phyloP scores from a whole-genome alignment of 2,888 invertebrate genomes.

The Cheilosia vernalis region DNA sequence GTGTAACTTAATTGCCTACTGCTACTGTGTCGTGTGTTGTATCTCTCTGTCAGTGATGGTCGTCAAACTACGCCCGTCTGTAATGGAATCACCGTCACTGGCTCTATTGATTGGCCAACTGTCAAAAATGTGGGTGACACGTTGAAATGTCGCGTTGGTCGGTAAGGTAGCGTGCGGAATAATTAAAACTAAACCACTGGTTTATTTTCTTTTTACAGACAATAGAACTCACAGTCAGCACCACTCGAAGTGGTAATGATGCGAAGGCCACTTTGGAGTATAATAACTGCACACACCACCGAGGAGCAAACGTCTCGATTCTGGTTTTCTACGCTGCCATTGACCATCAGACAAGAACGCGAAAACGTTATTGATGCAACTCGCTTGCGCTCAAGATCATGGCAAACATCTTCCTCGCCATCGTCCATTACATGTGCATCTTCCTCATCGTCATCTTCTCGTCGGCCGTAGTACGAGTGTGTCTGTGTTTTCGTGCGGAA shows the following conservation, averaged over 20 bases:
- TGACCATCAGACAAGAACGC: conserved; percentile 59
- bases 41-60: conserved; percentile 31
- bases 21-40: not conserved
- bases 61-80: not conserved
- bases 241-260: conserved; percentile 47
- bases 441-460: conserved; percentile 13
- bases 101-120: conserved; percentile 41
- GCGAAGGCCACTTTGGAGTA: conserved; percentile 61
- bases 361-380: conserved; percentile 35
- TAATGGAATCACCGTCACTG: conserved; percentile 54
- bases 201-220: no score
- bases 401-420: conserved; percentile 34
- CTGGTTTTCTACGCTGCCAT: conserved; percentile 60
- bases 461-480: conserved; percentile 1
- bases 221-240: no score
- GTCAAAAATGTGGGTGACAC: conserved; percentile 51
- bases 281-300: no score
- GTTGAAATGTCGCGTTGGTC: conserved; percentile 3
- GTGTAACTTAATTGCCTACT: conserved; percentile 53
- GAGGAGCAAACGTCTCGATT: not conserved
- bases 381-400: conserved; percentile 60
- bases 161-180: conserved; percentile 4
- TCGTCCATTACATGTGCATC: conserved; percentile 21
- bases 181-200: not conserved
- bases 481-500: conserved; percentile 18